Percentiles rank a stretch among this genome's conserved stretches.
phyloP scores from a whole-genome alignment of 2,797 vertebrate genomes.

The Nyctibius grandis region DNA sequence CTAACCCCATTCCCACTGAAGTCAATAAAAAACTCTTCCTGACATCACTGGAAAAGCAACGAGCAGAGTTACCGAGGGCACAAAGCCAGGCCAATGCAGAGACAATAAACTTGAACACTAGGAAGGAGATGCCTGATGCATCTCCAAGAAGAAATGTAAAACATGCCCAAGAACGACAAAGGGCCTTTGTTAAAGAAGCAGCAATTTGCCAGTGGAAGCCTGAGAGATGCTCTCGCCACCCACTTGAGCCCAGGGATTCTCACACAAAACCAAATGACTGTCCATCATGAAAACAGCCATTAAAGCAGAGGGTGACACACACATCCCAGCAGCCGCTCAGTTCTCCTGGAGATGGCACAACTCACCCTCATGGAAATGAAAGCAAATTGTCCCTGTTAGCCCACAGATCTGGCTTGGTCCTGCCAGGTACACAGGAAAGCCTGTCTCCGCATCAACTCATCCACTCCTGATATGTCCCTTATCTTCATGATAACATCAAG shows the following conservation, averaged over 20 bases:
- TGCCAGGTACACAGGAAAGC: not conserved
- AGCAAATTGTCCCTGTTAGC: not conserved
- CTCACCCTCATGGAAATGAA: not conserved
- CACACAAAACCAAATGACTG: not conserved
- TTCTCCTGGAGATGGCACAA: not conserved
- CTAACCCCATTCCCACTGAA: slow-evolving; percentile 28
- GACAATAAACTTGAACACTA: slow-evolving; percentile 24
- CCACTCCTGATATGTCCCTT: not conserved
- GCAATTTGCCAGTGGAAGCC: not conserved
- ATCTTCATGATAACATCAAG: not conserved
- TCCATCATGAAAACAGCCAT: not conserved
- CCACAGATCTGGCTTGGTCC: not conserved
- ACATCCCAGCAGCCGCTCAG: not conserved
- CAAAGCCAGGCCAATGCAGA: not conserved
- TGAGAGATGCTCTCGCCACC: not conserved
- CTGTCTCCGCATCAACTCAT: not conserved
- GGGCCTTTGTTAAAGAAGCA: slow-evolving; percentile 20
- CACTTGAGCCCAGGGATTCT: not conserved
- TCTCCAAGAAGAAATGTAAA: slow-evolving; percentile 30
- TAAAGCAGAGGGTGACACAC: not conserved
- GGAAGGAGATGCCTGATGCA: not conserved
- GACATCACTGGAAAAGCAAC: not conserved
- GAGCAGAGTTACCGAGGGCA: not conserved
- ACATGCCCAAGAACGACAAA: slow-evolving; percentile 1
- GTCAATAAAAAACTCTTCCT: not conserved